Evolutionary conservation across 1,140 invertebrate genomes (phyloP).

Genomic region (Phenacoccus solenopsis): DNA sequence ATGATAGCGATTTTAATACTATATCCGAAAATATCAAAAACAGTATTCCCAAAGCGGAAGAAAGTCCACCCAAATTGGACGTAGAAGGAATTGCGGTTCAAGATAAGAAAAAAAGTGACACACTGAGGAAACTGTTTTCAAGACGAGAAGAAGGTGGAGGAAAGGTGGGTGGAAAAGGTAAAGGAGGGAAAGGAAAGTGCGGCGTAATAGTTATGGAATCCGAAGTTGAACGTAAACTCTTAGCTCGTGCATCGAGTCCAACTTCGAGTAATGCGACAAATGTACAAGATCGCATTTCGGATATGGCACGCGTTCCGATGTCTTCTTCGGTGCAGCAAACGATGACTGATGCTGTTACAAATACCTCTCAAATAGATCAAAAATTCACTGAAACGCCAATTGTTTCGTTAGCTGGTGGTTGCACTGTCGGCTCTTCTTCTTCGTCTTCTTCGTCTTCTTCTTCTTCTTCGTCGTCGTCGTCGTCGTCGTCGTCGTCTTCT

Average conservation of each 20-base stretch:
- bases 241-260: slow-evolving; percentile 22
- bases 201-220: slow-evolving; percentile 31
- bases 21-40: neutral
- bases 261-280: neutral
- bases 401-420: too few species aligned
- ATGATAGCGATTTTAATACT: neutral
- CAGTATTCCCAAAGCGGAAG: slow-evolving; percentile 18
- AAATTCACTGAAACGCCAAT: too few species aligned
- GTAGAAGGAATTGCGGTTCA: slow-evolving; percentile 42
- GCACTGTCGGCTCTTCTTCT: too few species aligned
- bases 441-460: too few species aligned
- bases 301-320: slow-evolving; percentile 15
- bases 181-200: slow-evolving; percentile 46
- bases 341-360: too few species aligned
- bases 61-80: slow-evolving; percentile 40
- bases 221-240: slow-evolving; percentile 32
- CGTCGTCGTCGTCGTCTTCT: too few species aligned
- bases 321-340: neutral
- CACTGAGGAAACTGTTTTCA: slow-evolving; percentile 49
- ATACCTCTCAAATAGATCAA: too few species aligned
- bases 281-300: slow-evolving; percentile 11
- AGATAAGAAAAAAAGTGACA: slow-evolving; percentile 58
- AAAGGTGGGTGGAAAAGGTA: slow-evolving; percentile 44
- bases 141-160: slow-evolving; percentile 34
- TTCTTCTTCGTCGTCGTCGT: too few species aligned